Base-by-base conservation (phyloP, 2,113 vertebrate genomes). In the Choloepus hoffmanni region DNA sequence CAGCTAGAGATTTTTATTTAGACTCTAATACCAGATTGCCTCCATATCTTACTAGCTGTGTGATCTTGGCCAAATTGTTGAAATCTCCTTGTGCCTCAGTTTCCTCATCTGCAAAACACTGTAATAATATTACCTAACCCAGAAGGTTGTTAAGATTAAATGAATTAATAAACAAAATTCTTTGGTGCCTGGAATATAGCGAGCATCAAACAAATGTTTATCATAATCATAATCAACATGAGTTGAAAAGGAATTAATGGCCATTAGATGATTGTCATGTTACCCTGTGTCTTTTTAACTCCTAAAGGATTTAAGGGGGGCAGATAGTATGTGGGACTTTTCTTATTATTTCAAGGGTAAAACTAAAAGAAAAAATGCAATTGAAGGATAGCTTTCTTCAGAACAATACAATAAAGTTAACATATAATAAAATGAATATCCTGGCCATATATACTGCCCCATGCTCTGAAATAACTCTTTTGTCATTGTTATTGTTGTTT, bases 311-410 rank as follows among this genome's bases (percentile, higher is more conserved):
- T 82, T 95, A n/a, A 94, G 33, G 40, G 62, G 19, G 76, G 16
- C 24, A 77, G 21, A 79, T 48, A 33, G 6, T 33, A 5, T 55
- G 30, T 26, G 26, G 19, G 30, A 2, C 0, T 72, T 92, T 96
- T 92, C 45, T 65, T 67, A 21, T 63, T 73, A 76, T 53, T 90
- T 83, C 36, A 93, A 72, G 91, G 60, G 86, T 73, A 19, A 93
- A 91, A 91, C 36, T 90, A n/a, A 85, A 95, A 82, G 65, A 36
- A 53, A 70, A n/a, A 90, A 21, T 62, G 3, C 19, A 81, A 62
- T 7, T 76, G 36, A 90, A 95, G 53, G 36, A 73, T 88, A 87
- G 18, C 16, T 89, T 30, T 82, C 10, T 36, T 48, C 65, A 87
- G 45, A 81, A 50, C 55, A 81, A 50, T 60, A 72, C 50, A 30